Conservation (phyloP, 2,888 invertebrate genomes). For the Epsilonema sp. region DNA sequence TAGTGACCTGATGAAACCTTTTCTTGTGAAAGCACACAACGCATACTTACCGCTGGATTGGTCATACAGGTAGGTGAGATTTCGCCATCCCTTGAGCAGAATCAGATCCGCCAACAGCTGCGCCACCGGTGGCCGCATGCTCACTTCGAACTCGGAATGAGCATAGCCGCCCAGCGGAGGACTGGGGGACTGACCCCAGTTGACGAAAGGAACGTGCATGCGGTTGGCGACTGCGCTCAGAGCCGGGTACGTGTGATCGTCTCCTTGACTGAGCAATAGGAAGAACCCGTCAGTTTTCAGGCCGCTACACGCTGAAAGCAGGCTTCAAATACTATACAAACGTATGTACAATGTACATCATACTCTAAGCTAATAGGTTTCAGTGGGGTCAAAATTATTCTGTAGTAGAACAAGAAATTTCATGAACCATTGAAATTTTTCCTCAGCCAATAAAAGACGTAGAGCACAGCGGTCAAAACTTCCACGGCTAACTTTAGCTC, state of each 20-base stretch:
- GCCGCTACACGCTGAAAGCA: background rate
- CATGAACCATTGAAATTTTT: too few species aligned
- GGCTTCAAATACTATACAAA: background rate
- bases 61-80: background rate
- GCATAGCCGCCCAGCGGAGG: background rate
- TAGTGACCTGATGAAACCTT: too few species aligned
- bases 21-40: background rate
- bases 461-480: too few species aligned
- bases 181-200: conserved; percentile 13
- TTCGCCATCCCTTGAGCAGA: background rate
- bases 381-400: too few species aligned
- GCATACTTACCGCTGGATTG: background rate
- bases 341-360: background rate
- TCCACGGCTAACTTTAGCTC: too few species aligned
- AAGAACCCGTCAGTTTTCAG: conserved; percentile 17
- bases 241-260: conserved; percentile 15
- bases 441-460: too few species aligned
- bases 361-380: too few species aligned
- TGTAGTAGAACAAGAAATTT: too few species aligned
- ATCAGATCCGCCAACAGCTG: background rate
- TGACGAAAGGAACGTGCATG: conserved; percentile 16
- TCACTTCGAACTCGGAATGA: background rate
- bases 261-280: conserved; percentile 18
- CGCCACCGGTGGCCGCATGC: background rate
- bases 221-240: conserved; percentile 12